These are phyloP conservation scores for Rafetus swinhoei DNA, from an alignment of 2,113 vertebrate species.

Conservation along the genomic window DNA sequence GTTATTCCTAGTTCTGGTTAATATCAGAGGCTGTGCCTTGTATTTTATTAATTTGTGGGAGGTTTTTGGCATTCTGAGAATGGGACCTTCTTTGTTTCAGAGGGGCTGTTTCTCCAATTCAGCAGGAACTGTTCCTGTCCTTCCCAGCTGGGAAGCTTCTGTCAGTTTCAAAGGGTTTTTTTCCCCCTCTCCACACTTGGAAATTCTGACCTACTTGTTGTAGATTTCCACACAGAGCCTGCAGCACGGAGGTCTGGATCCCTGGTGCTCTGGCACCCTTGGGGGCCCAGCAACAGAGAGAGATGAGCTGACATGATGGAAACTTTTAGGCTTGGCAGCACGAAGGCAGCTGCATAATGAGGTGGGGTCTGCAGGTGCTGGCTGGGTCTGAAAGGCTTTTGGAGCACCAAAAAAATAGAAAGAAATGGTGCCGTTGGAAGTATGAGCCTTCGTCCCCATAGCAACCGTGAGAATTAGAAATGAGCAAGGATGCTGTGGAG, in stretches of 20 bases:
- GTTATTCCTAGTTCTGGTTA: not conserved
- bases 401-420: not conserved
- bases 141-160: not conserved
- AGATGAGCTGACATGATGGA: not conserved
- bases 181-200: not conserved
- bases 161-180: not conserved
- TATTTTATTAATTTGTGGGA: not conserved
- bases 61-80: not conserved
- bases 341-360: not conserved
- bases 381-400: not conserved
- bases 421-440: not conserved
- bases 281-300: not conserved
- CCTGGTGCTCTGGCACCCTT: fast-evolving
- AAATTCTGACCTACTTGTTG: not conserved
- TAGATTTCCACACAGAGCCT: not conserved
- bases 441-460: not conserved
- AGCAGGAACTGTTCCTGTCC: fast-evolving
- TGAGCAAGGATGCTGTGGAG: constrained; percentile 10
- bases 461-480: not conserved
- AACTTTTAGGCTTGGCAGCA: fast-evolving
- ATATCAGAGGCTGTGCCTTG: not conserved
- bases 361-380: not conserved
- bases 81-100: not conserved
- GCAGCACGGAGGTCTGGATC: not conserved
- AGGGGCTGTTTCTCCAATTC: not conserved